Conservation (phyloP, 37 sponge, comb jelly and placozoan species). For the Cladorhizidae sp. region DNA sequence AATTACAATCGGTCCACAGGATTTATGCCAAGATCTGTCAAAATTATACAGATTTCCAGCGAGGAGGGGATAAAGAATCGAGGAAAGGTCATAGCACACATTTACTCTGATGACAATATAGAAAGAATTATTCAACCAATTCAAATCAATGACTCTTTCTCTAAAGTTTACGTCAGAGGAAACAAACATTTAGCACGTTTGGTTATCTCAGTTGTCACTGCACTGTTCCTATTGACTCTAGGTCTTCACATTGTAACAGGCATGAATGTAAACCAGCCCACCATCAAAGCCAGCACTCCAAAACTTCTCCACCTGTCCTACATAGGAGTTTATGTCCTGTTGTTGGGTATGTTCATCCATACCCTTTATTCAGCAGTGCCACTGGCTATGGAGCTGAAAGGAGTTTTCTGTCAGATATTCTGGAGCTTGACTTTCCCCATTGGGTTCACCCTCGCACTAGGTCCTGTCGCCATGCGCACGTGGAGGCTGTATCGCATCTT, state of each 20-base stretch:
- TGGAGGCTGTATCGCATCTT: conserved; percentile 29
- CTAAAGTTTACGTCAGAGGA: neutral
- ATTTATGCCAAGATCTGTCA: neutral
- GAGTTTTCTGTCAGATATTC: conserved; percentile 3
- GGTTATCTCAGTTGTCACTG: neutral
- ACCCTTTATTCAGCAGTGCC: neutral
- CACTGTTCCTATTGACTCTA: neutral
- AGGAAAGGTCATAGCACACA: neutral
- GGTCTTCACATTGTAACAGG: neutral
- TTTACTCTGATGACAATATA: neutral
- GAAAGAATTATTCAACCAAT: neutral
- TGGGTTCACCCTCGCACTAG: conserved; percentile 10
- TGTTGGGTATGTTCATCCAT: neutral
- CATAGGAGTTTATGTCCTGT: neutral
- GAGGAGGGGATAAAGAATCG: neutral
- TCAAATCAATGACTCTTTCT: neutral
- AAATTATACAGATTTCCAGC: neutral
- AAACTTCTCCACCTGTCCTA: conserved; percentile 10
- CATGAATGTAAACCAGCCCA: neutral
- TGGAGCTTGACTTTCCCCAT: conserved; percentile 15
- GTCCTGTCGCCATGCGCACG: conserved; percentile 14
- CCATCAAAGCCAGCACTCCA: conserved; percentile 17
- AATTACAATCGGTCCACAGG: neutral
- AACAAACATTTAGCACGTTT: neutral
- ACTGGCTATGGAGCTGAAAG: neutral